Evolutionary conservation across 2,113 vertebrate species (phyloP).

Genomic region (Alaudala cheleensis): DNA sequence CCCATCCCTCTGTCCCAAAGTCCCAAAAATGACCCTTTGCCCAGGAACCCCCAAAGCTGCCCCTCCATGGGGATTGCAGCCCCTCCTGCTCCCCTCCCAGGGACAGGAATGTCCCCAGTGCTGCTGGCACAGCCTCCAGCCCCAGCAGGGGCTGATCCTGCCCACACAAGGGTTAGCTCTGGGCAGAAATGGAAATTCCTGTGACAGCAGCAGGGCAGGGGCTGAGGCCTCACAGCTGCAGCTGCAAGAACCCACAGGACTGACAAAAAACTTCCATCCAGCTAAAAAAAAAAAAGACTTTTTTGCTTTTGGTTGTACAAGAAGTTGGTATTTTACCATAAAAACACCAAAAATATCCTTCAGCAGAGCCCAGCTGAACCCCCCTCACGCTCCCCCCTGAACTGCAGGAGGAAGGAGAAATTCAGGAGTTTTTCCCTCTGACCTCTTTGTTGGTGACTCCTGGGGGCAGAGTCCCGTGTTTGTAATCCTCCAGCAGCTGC

Average conservation of each 20-base stretch:
- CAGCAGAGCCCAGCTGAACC: neutral
- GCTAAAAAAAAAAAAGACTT: rapidly evolving
- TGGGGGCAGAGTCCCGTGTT: constrained; percentile 76
- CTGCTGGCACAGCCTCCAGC: neutral
- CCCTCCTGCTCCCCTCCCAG: neutral
- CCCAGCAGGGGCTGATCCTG: too few species aligned
- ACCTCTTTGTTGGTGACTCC: constrained; percentile 89
- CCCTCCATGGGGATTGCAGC: neutral
- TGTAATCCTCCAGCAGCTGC: constrained; percentile 84
- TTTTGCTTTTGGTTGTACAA: rapidly evolving
- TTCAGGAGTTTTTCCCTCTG: neutral
- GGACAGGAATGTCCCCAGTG: neutral
- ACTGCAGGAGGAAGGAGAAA: neutral
- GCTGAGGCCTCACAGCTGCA: neutral
- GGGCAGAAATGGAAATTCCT: neutral
- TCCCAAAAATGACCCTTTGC: neutral
- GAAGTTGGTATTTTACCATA: neutral
- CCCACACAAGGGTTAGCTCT: rapidly evolving
- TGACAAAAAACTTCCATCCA: neutral
- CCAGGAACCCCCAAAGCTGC: neutral
- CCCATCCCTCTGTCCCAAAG: too few species aligned
- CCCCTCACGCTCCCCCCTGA: too few species aligned
- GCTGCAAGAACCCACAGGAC: neutral
- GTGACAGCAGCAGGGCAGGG: neutral
- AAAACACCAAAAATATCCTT: neutral